Percentiles rank a stretch among this genome's conserved stretches.
These are phyloP conservation scores for Dendrolimus pini DNA, from an alignment of 2,888 invertebrate genomes.

Conservation along the genomic window DNA sequence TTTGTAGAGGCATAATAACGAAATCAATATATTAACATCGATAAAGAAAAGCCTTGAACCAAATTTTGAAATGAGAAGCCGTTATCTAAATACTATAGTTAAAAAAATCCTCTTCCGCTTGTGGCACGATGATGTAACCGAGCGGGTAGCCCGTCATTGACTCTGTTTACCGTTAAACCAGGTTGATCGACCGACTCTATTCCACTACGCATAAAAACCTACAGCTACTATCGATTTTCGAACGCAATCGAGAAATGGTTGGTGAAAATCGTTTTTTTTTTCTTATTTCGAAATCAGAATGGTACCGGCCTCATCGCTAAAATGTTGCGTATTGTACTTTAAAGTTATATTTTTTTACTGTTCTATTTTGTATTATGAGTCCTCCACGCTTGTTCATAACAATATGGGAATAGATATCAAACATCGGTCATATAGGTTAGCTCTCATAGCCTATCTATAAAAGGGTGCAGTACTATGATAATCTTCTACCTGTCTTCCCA, in stretches of 20 bases:
- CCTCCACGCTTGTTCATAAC: too few relatives aligned
- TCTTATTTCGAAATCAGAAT: neutral
- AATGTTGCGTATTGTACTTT: too few relatives aligned
- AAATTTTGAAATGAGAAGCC: neutral
- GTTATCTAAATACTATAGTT: conserved; percentile 1
- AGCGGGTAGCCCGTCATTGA: neutral
- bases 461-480: too few relatives aligned
- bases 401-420: too few relatives aligned
- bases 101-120: conserved; percentile 8
- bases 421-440: too few relatives aligned
- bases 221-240: conserved; percentile 23
- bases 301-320: too few relatives aligned
- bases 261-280: neutral
- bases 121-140: neutral
- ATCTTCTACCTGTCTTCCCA: too few relatives aligned
- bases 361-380: too few relatives aligned
- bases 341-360: too few relatives aligned
- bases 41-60: neutral
- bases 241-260: conserved; percentile 4
- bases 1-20: too few relatives aligned
- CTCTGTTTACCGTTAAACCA: conserved; percentile 46
- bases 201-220: conserved; percentile 28
- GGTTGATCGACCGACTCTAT: conserved; percentile 52
- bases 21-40: too few relatives aligned
- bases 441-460: too few relatives aligned